Evolutionary conservation across 1,140 invertebrate genomes (phyloP).

Genomic region (Halesus radiatus): DNA sequence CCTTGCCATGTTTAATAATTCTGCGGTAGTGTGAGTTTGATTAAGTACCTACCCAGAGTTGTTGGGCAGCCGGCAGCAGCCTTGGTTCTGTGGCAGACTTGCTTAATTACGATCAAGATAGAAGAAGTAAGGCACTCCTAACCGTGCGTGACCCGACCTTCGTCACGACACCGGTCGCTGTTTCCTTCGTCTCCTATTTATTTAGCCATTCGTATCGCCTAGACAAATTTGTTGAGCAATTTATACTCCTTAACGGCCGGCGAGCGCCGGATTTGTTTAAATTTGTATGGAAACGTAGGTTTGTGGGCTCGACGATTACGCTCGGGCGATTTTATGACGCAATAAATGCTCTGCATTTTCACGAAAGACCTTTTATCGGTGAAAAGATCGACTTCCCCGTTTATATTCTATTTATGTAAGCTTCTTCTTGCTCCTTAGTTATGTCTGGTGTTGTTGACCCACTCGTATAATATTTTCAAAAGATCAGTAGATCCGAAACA

Average conservation of each 20-base stretch:
- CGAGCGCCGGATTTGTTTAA: slow-evolving; percentile 33
- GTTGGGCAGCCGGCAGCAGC: not conserved
- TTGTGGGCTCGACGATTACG: slow-evolving; percentile 29
- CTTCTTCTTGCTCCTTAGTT: too few species aligned
- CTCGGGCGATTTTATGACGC: slow-evolving; percentile 6
- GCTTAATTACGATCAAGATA: slow-evolving; percentile 30
- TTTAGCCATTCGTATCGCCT: slow-evolving; percentile 34
- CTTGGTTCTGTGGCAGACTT: not conserved
- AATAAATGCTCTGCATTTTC: slow-evolving; percentile 9
- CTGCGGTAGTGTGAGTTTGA: not conserved
- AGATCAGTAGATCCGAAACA: too few species aligned
- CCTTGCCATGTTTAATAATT: too few species aligned
- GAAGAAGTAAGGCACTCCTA: slow-evolving; percentile 9
- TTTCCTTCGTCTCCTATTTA: slow-evolving; percentile 21
- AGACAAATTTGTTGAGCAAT: slow-evolving; percentile 39
- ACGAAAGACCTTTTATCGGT: not conserved
- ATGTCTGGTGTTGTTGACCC: too few species aligned
- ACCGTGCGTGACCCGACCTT: slow-evolving; percentile 34
- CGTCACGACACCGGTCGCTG: slow-evolving; percentile 15
- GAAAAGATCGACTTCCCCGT: not conserved
- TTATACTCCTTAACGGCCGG: slow-evolving; percentile 33
- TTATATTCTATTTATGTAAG: too few species aligned
- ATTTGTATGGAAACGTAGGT: slow-evolving; percentile 28
- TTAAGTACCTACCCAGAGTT: not conserved
- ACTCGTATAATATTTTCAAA: too few species aligned